Conservation (phyloP, 1,140 invertebrate genomes). For the Neodiprion virginianus region DNA sequence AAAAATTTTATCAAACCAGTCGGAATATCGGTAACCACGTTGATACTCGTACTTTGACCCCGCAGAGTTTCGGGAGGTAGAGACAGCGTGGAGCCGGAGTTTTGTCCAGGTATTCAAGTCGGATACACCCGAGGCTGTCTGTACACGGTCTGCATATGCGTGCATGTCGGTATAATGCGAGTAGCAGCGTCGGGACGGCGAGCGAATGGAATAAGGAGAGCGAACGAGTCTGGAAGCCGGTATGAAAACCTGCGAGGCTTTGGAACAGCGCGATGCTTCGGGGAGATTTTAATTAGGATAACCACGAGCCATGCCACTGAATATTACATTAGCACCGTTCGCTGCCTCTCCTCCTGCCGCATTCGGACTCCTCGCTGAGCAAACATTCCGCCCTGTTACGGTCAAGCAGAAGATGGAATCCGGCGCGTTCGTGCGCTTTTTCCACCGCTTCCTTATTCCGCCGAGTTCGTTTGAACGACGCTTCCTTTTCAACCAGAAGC, state of each 20-base stretch:
- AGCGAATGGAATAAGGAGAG: too few species aligned
- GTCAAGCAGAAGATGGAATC: background rate
- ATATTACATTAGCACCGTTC: conserved; percentile 38
- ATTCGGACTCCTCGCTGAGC: background rate
- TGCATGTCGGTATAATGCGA: background rate
- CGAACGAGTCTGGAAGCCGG: background rate
- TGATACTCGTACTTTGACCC: too few species aligned
- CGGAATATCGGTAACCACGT: too few species aligned
- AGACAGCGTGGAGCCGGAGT: background rate
- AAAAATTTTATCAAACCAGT: too few species aligned
- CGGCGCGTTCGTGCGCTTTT: background rate
- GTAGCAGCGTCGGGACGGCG: too few species aligned
- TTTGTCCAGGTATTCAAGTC: background rate
- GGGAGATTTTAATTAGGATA: conserved; percentile 49
- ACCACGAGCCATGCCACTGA: conserved; percentile 32
- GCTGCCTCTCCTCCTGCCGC: background rate
- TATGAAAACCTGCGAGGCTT: background rate
- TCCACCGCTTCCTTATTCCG: background rate
- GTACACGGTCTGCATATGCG: too few species aligned
- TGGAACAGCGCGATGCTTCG: conserved; percentile 18
- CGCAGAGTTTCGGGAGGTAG: too few species aligned
- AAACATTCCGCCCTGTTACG: conserved; percentile 1
- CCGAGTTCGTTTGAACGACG: too few species aligned
- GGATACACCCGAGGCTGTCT: too few species aligned
- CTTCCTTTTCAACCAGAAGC: background rate